Evolutionary conservation across 2,888 invertebrate species (phyloP).

Genomic region (Callimorpha dominula): DNA sequence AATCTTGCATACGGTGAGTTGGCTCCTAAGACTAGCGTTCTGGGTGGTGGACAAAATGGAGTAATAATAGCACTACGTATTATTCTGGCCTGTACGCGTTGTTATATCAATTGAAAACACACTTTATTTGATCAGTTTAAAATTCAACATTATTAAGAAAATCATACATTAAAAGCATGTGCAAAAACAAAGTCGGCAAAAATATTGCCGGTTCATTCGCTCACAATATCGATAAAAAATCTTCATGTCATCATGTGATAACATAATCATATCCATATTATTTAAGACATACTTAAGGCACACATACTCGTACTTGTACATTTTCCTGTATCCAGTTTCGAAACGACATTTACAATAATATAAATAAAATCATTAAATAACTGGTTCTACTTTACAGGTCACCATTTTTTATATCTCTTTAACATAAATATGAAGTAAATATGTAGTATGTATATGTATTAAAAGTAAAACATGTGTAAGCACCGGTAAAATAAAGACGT

Average conservation of each 20-base stretch:
- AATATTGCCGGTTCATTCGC: no score
- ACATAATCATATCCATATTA: background rate
- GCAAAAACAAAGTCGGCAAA: no score
- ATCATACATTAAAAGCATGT: no score
- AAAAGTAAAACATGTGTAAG: constrained; percentile 27
- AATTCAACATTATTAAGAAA: no score
- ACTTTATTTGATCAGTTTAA: no score
- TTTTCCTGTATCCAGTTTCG: constrained; percentile 22
- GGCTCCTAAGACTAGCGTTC: no score
- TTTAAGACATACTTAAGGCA: background rate
- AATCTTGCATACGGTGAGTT: no score
- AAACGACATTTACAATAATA: constrained; percentile 27
- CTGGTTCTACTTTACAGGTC: constrained; percentile 23
- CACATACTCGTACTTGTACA: background rate
- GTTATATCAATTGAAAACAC: no score
- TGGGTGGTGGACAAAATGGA: no score
- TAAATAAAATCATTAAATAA: constrained; percentile 22
- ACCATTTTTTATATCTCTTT: constrained; percentile 13
- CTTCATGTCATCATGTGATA: background rate
- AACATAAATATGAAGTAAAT: constrained; percentile 19
- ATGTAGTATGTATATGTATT: constrained; percentile 9
- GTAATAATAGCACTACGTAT: no score
- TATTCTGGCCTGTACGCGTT: no score
- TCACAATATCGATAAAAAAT: background rate
- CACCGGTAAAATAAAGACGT: constrained; percentile 59